These are phyloP conservation scores for Cryptocheilus praepositus DNA, from an alignment of 2,888 invertebrate species.

Conservation along the genomic window DNA sequence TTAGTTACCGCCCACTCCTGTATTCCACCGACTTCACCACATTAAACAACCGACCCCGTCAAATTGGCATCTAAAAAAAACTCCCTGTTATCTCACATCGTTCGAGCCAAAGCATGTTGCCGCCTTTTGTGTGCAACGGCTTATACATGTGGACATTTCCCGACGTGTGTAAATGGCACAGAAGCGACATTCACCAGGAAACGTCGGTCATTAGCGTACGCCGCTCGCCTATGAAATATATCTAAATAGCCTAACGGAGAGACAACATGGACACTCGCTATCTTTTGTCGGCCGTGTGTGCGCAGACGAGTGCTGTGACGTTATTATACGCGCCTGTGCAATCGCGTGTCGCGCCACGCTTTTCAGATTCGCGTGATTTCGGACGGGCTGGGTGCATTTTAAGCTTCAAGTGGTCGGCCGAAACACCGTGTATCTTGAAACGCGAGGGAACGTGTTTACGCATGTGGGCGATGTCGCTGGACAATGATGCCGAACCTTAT, in stretches of 20 bases:
- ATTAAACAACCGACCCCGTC: too few relatives aligned
- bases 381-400: slow-evolving; percentile 1
- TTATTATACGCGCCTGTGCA: not conserved
- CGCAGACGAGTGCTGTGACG: slow-evolving; percentile 11
- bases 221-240: slow-evolving; percentile 40
- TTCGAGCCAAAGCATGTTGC: too few relatives aligned
- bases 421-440: not conserved
- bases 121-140: too few relatives aligned
- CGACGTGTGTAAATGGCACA: slow-evolving; percentile 10
- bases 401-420: not conserved
- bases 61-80: not conserved
- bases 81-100: not conserved
- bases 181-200: slow-evolving; percentile 32
- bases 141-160: not conserved
- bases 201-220: slow-evolving; percentile 35
- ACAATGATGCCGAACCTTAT: too few relatives aligned
- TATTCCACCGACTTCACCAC: too few relatives aligned
- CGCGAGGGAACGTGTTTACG: slow-evolving; percentile 6
- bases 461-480: not conserved
- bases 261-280: slow-evolving; percentile 19
- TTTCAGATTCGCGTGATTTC: slow-evolving; percentile 28
- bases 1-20: too few relatives aligned
- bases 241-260: slow-evolving; percentile 46
- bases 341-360: slow-evolving; percentile 21
- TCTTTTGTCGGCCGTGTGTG: slow-evolving; percentile 28